Conservation (phyloP, 1,140 invertebrate species). For the Caerostris darwini region DNA sequence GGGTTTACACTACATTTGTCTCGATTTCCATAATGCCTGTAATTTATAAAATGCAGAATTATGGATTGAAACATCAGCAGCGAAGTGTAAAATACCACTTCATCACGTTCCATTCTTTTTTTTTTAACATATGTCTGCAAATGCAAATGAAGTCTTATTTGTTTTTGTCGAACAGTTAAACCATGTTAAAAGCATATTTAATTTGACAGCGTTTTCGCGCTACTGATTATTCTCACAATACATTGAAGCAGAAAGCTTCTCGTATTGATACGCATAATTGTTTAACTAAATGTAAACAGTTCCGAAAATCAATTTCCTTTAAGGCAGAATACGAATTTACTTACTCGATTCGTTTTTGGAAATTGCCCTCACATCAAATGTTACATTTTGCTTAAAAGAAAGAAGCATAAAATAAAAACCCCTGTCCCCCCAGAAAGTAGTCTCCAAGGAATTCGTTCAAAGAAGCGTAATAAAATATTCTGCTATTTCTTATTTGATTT, state of each 20-base stretch:
- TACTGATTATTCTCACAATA: background rate
- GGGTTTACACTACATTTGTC: too few relatives aligned
- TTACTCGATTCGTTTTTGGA: background rate
- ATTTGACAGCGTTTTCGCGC: too few relatives aligned
- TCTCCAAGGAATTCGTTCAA: background rate
- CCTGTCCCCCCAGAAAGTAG: background rate
- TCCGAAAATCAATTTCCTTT: background rate
- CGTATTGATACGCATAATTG: background rate
- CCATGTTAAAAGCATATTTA: too few relatives aligned
- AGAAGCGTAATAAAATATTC: conserved; percentile 37
- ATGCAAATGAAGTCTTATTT: too few relatives aligned
- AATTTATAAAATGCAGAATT: too few relatives aligned
- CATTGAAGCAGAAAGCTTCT: background rate
- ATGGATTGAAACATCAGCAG: too few relatives aligned
- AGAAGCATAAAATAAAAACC: background rate
- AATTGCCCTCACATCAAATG: conserved; percentile 12
- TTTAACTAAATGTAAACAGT: background rate
- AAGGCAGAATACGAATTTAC: background rate
- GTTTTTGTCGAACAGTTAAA: too few relatives aligned
- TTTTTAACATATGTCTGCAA: too few relatives aligned
- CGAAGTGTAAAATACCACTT: too few relatives aligned
- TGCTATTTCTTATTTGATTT: conserved; percentile 24
- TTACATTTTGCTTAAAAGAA: conserved; percentile 16
- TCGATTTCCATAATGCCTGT: too few relatives aligned
- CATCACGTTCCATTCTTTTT: too few relatives aligned